These are phyloP conservation scores for Lutjanus argentimaculatus DNA, from an alignment of 2,797 vertebrate genomes.

Conservation along the genomic window DNA sequence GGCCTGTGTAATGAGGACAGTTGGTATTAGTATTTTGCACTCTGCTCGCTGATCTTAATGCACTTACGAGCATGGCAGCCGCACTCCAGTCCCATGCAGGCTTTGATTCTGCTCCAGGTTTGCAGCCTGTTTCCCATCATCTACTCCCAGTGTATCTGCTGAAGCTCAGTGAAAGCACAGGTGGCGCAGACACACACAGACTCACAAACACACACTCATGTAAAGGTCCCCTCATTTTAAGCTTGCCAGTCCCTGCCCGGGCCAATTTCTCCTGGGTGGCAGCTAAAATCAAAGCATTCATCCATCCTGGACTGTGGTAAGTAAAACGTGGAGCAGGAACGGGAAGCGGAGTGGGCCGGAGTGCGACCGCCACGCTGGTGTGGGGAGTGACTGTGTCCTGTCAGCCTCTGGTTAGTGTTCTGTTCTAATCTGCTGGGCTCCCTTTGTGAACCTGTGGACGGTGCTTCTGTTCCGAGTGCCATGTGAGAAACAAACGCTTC, in stretches of 20 bases:
- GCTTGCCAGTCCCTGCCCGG: conserved; percentile 52
- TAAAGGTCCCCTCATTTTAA: conserved; percentile 57
- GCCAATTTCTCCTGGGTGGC: conserved; percentile 75
- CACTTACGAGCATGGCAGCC: conserved; percentile 82
- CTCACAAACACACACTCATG: conserved; percentile 23
- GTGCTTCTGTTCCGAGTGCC: conserved; percentile 85
- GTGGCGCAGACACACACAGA: conserved; percentile 57
- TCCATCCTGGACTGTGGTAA: conserved; percentile 62
- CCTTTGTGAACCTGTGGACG: conserved; percentile 87
- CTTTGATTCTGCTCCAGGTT: conserved; percentile 68
- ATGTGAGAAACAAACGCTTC: conserved; percentile 86
- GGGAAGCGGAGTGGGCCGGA: conserved; percentile 63
- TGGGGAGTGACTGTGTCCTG: conserved; percentile 86
- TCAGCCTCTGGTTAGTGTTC: conserved; percentile 84
- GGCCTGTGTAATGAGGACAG: conserved; percentile 85
- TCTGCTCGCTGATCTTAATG: conserved; percentile 87
- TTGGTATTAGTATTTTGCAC: conserved; percentile 89
- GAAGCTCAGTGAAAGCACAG: conserved; percentile 62
- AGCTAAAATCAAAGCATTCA: conserved; percentile 74
- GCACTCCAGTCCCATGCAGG: conserved; percentile 73
- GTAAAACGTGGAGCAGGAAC: conserved; percentile 60
- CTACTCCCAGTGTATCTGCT: conserved; percentile 58
- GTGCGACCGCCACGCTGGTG: conserved; percentile 77
- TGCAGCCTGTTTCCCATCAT: conserved; percentile 65
- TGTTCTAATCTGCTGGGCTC: conserved; percentile 86